Conservation (phyloP, 2,113 vertebrate species). For the Numida meleagris region DNA sequence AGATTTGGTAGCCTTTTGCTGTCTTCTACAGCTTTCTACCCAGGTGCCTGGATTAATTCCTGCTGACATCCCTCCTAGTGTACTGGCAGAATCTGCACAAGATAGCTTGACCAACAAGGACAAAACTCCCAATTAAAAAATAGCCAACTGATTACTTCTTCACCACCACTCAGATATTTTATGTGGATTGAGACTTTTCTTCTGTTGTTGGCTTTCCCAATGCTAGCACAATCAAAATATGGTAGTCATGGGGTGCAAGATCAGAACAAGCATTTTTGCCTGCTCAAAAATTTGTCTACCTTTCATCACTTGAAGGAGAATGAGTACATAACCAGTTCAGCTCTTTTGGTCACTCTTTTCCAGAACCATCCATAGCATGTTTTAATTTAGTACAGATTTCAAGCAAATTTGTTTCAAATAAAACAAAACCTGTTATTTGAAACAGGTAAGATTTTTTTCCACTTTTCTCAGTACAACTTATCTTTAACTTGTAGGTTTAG, state of each 20-base stretch:
- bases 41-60: neutral
- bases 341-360: neutral
- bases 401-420: neutral
- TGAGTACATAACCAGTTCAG: neutral
- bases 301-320: neutral
- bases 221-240: neutral
- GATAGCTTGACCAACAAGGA: neutral
- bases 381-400: neutral
- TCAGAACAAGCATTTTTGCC: neutral
- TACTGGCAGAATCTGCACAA: neutral
- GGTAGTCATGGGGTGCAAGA: rapidly evolving
- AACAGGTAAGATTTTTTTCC: neutral
- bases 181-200: neutral
- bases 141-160: neutral
- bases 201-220: neutral
- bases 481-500: neutral
- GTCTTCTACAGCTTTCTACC: neutral
- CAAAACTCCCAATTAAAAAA: neutral
- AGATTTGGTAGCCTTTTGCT: neutral
- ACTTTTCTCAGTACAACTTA: neutral
- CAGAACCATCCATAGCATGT: neutral
- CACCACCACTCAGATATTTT: neutral
- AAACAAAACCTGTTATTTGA: neutral
- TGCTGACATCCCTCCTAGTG: neutral
- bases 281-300: neutral